Evolutionary conservation across 2,797 vertebrate genomes (phyloP), one percentile per base, ranked within the genome.

Genomic region (Danio kyathit): DNA sequence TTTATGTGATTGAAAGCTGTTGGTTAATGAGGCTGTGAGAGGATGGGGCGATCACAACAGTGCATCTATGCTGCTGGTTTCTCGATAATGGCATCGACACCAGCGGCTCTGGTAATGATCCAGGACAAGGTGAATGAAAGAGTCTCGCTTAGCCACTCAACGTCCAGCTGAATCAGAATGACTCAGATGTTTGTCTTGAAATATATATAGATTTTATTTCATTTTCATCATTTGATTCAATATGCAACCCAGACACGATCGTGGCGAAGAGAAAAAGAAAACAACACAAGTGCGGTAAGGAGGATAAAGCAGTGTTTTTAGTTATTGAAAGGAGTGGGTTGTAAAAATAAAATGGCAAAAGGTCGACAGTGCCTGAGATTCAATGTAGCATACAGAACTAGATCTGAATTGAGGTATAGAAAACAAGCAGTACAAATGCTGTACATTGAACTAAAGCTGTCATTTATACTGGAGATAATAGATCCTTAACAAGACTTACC

Each of bases 21-120:
- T 90, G 90, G 81, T 90, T 92, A 94, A 94, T 93, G 91, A 86
- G 79, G 88, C 91, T 44, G 82, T 84, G 78, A 90, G 89, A 89
- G 87, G 86, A 89, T 81, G 89, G 85, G 80, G 71, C 21, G 79
- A 81, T 79, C 60, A 82, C 73, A 81, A 86, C 71, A 80, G 57
- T 64, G 64, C 71, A 56, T 66, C 78, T 70, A 49, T 82, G 79
- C 79, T 81, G 82, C 80, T 80, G 69, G 69, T 76, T 87, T 76
- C 83, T 82, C 76, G 70, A 84, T 84, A 88, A 87, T 86, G 82
- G 67, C 72, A 74, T 83, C 78, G 74, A 85, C 84, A 82, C 74
- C 44, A 75, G 61, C 80, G 65, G 77, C 52, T 83, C 41, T 67
- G 81, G 74, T 87, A 88, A 88, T 85, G 84, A 83, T 82, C 76